These are phyloP conservation scores for Lagorchestes hirsutus DNA, from an alignment of 2,797 vertebrate genomes.

Conservation along the genomic window DNA sequence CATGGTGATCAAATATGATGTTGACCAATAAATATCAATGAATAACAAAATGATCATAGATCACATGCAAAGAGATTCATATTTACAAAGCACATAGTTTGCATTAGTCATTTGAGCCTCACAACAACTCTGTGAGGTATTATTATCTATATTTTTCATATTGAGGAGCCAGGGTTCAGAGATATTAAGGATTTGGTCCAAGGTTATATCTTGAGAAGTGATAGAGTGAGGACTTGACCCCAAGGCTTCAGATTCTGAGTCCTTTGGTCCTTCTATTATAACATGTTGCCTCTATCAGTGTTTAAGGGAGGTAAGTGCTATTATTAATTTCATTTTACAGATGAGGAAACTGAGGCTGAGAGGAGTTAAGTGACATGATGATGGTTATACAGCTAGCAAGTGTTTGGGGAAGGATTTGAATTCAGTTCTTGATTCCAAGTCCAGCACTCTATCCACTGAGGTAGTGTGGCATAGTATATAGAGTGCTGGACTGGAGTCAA, in stretches of 20 bases:
- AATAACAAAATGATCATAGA: not conserved
- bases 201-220: not conserved
- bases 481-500: not conserved
- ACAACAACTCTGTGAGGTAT: not conserved
- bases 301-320: not conserved
- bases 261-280: slow-evolving; percentile 4
- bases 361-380: not conserved
- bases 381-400: not conserved
- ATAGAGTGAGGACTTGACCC: slow-evolving; percentile 32
- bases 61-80: not conserved
- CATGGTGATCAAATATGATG: not conserved
- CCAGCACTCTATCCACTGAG: not conserved
- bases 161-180: slow-evolving; percentile 37
- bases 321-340: not conserved
- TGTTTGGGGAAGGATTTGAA: not conserved
- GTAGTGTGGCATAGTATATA: not conserved
- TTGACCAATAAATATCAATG: not conserved
- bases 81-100: not conserved
- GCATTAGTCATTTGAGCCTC: not conserved
- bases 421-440: not conserved
- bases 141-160: slow-evolving; percentile 55
- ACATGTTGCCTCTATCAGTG: not conserved
- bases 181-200: not conserved
- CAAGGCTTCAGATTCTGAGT: slow-evolving; percentile 38
- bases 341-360: not conserved